Conservation (phyloP, 1,140 invertebrate genomes). For the Pararge aegeria region DNA sequence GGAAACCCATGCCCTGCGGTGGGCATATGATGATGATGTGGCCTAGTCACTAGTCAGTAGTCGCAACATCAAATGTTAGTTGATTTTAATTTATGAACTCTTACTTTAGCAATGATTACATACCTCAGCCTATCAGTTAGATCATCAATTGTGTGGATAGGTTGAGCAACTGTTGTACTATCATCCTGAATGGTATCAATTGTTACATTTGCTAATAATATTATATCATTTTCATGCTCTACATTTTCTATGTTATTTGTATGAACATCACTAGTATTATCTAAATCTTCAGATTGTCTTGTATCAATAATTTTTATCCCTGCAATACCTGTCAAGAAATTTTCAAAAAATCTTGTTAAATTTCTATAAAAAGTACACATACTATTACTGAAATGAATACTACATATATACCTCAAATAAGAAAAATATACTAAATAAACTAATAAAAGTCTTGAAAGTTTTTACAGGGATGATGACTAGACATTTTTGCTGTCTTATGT, state of each 20-base stretch:
- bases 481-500: too few species aligned
- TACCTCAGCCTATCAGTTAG: constrained; percentile 12
- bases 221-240: background rate
- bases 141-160: constrained; percentile 4
- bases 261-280: constrained; percentile 27
- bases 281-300: constrained; percentile 13
- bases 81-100: too few species aligned
- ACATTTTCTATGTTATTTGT: constrained; percentile 8
- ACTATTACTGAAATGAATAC: too few species aligned
- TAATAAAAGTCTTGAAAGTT: too few species aligned
- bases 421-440: too few species aligned
- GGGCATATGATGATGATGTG: too few species aligned
- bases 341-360: background rate
- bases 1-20: too few species aligned
- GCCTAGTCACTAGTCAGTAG: too few species aligned
- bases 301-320: constrained; percentile 56
- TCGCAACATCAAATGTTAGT: too few species aligned
- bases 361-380: background rate
- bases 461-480: too few species aligned
- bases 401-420: too few species aligned
- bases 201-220: background rate
- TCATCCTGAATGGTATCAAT: background rate
- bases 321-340: constrained; percentile 63
- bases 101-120: background rate
- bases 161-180: background rate